Evolutionary conservation across 35 echinoderm and acorn worm species (phyloP).

Genomic region (Holothuria glaberrima): DNA sequence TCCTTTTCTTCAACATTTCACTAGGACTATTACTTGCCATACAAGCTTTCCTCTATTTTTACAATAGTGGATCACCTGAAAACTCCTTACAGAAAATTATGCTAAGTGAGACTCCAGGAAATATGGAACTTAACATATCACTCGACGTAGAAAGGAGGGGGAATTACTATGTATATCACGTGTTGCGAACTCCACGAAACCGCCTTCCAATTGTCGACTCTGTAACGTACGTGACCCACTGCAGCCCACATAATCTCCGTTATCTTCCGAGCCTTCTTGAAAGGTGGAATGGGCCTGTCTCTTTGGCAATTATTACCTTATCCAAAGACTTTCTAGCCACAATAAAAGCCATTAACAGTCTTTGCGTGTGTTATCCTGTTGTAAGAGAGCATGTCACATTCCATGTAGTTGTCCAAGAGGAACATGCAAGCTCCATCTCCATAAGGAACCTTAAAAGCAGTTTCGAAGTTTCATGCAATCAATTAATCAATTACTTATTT

Average conservation of each 20-base stretch:
- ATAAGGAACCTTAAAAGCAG: too few relatives aligned
- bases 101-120: too few relatives aligned
- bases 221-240: neutral
- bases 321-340: neutral
- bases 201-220: neutral
- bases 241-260: neutral
- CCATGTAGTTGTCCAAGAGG: neutral
- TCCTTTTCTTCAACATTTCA: too few relatives aligned
- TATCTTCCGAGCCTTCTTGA: constrained; percentile 1
- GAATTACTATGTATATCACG: too few relatives aligned
- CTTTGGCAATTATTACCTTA: neutral
- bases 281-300: constrained; percentile 6
- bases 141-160: too few relatives aligned
- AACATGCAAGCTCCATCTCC: too few relatives aligned
- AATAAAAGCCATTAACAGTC: neutral
- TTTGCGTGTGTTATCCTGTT: neutral
- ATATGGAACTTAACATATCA: too few relatives aligned
- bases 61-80: too few relatives aligned
- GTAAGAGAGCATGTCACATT: neutral
- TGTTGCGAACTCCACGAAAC: too few relatives aligned
- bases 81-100: too few relatives aligned
- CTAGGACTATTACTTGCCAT: too few relatives aligned
- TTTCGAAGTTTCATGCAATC: constrained; percentile 9
- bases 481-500: neutral
- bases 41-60: too few relatives aligned